These are phyloP conservation scores for Penaeus monodon DNA, from an alignment of 2,888 invertebrate genomes.

Conservation along the genomic window DNA sequence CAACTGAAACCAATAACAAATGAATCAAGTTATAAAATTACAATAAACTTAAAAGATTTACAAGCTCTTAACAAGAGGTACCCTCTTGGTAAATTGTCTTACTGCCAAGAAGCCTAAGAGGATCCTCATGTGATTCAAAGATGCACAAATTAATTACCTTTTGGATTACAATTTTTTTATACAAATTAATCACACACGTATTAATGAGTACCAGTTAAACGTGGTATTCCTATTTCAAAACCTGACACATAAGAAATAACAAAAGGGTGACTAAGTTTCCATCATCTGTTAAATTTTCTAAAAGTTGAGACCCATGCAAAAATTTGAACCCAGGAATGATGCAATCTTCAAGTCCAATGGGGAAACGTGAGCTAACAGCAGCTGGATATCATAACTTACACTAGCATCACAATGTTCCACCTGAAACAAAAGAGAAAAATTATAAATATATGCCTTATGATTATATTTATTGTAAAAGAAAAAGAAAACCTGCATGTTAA, in stretches of 20 bases:
- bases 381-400: constrained; percentile 61
- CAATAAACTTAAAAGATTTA: constrained; percentile 35
- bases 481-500: not conserved
- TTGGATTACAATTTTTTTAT: constrained; percentile 17
- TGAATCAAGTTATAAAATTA: constrained; percentile 46
- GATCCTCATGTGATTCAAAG: constrained; percentile 50
- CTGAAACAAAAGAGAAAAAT: constrained; percentile 36
- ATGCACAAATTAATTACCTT: constrained; percentile 27
- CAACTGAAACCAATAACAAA: constrained; percentile 55
- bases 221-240: constrained; percentile 43
- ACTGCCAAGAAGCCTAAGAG: constrained; percentile 25
- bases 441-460: no score
- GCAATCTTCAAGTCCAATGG: constrained; percentile 58
- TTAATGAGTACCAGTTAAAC: constrained; percentile 37
- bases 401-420: constrained; percentile 63
- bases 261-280: constrained; percentile 46
- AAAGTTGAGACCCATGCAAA: constrained; percentile 50
- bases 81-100: constrained; percentile 9
- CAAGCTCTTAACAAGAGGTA: constrained; percentile 23
- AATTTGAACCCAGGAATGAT: constrained; percentile 61
- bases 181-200: constrained; percentile 45
- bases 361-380: constrained; percentile 61
- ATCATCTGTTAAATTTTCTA: constrained; percentile 28
- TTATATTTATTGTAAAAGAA: not conserved
- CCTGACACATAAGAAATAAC: constrained; percentile 38